Percentiles rank a stretch among this genome's conserved stretches.
Evolutionary conservation across 2,113 vertebrate genomes (phyloP).

Genomic region (Herpetotheres cachinnans): DNA sequence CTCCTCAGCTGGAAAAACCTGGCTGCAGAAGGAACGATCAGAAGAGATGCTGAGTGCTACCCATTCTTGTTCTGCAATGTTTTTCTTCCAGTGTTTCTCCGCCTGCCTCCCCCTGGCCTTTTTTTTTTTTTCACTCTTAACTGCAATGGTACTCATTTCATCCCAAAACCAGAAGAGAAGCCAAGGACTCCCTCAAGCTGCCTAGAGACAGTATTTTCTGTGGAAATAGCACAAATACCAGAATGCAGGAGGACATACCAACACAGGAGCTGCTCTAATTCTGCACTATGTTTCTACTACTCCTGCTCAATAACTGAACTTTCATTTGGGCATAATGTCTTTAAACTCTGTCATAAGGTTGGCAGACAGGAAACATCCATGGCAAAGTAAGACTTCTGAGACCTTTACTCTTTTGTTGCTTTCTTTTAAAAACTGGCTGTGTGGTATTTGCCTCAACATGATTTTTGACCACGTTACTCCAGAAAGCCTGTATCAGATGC

Average conservation of each 20-base stretch:
- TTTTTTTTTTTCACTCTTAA: neutral
- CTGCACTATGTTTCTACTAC: neutral
- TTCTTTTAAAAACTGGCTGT: neutral
- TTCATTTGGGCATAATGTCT: neutral
- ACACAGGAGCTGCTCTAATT: neutral
- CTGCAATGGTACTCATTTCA: neutral
- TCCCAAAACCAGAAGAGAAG: neutral
- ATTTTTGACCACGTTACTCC: neutral
- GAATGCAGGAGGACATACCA: neutral
- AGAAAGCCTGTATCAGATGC: neutral
- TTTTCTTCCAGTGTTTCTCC: neutral
- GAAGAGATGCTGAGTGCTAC: neutral
- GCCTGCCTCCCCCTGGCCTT: neutral
- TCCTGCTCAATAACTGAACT: neutral
- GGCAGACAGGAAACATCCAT: neutral
- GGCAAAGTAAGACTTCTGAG: neutral
- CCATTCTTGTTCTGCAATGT: constrained; percentile 25
- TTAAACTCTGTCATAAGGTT: neutral
- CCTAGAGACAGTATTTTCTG: constrained; percentile 18
- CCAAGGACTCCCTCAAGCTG: constrained; percentile 7
- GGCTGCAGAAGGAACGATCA: neutral
- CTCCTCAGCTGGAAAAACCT: constrained; percentile 31
- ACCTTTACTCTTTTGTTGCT: neutral
- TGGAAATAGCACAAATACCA: neutral
- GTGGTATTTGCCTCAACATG: neutral